Percentiles rank a stretch among this genome's conserved stretches.
Conservation (phyloP, 2,797 vertebrate species). For the Hypotaenidia okinawae region DNA sequence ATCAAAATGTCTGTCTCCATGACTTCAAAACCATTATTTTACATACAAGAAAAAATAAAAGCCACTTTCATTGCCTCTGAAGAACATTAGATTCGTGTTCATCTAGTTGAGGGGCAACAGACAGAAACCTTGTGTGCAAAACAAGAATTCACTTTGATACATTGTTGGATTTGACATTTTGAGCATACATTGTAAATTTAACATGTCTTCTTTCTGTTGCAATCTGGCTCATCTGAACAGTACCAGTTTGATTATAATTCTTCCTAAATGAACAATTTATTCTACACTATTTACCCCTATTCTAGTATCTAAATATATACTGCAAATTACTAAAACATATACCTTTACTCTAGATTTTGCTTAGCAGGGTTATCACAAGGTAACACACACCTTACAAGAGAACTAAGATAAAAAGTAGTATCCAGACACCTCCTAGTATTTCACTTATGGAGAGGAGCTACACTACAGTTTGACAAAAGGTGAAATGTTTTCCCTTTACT, state of each 20-base stretch:
- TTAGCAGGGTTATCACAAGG: neutral
- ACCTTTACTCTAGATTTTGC: neutral
- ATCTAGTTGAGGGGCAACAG: accelerated
- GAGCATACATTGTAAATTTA: neutral
- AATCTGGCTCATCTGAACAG: neutral
- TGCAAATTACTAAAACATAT: neutral
- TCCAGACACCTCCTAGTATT: neutral
- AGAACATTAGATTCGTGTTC: neutral
- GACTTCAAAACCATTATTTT: neutral
- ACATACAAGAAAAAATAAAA: neutral
- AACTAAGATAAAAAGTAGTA: neutral
- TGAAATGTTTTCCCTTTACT: neutral
- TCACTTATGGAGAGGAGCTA: neutral
- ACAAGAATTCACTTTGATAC: neutral
- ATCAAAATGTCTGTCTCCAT: neutral
- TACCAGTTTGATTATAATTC: neutral
- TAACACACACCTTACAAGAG: neutral
- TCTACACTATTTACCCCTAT: neutral
- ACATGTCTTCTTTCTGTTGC: neutral
- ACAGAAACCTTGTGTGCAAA: neutral
- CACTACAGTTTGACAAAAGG: neutral
- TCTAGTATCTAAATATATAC: neutral
- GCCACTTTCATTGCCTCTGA: neutral
- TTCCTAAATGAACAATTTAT: neutral
- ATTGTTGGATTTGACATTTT: neutral